These are phyloP conservation scores for Lithophane socia DNA, from an alignment of 2,888 invertebrate genomes.

Conservation along the genomic window DNA sequence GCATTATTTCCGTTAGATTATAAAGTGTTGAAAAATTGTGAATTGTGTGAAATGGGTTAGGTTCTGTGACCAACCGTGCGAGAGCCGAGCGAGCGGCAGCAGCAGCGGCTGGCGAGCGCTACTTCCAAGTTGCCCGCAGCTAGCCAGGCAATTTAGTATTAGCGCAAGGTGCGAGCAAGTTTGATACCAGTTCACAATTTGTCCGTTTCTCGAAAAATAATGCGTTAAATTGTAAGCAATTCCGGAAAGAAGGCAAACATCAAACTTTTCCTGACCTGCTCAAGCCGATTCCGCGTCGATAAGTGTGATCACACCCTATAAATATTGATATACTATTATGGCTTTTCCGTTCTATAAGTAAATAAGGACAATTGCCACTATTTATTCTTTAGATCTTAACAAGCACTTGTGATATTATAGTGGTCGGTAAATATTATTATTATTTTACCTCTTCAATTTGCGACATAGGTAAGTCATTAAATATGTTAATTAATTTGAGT, in stretches of 20 bases:
- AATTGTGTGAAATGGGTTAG: too few species aligned
- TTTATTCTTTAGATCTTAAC: not conserved
- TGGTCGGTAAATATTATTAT: constrained; percentile 6
- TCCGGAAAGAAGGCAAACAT: not conserved
- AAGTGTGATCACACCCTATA: not conserved
- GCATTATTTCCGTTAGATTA: too few species aligned
- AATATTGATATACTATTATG: not conserved
- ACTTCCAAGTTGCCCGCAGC: too few species aligned
- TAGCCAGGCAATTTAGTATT: too few species aligned
- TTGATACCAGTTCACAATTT: too few species aligned
- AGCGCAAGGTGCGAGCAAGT: too few species aligned
- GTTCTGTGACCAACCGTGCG: too few species aligned
- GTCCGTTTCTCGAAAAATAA: too few species aligned
- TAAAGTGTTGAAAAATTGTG: too few species aligned
- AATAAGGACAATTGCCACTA: not conserved
- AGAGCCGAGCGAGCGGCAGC: too few species aligned
- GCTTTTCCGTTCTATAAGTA: not conserved
- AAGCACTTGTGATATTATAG: not conserved
- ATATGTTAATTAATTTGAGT: not conserved
- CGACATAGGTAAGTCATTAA: not conserved
- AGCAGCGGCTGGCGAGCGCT: too few species aligned
- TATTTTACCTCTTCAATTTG: not conserved
- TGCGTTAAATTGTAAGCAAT: too few species aligned
- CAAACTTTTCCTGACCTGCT: not conserved
- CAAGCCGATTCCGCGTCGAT: not conserved